Evolutionary conservation across 2,888 invertebrate species (phyloP).

Genomic region (Apodemia duryi): DNA sequence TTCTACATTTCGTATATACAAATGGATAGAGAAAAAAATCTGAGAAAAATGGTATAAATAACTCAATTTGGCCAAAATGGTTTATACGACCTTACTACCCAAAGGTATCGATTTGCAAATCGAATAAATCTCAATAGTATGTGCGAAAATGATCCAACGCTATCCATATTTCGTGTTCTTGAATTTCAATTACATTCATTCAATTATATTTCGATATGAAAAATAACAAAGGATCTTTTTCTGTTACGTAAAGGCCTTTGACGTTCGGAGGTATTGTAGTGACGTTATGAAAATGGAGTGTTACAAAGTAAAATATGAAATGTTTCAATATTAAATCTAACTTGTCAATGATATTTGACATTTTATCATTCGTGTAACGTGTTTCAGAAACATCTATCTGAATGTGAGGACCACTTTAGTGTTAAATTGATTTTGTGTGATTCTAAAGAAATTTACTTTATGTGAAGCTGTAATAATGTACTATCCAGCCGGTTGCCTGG

Average conservation of each 20-base stretch:
- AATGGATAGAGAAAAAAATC: too few species aligned
- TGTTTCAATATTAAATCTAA: slow-evolving; percentile 4
- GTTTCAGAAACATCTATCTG: background rate
- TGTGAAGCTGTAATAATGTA: too few species aligned
- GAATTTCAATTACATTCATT: slow-evolving; percentile 9
- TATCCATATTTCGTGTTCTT: background rate
- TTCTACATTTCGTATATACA: too few species aligned
- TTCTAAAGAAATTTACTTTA: background rate
- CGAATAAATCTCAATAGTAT: background rate
- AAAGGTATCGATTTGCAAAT: background rate
- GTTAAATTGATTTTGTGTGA: background rate
- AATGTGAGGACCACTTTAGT: background rate
- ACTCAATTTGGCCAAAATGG: too few species aligned
- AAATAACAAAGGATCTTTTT: slow-evolving; percentile 10
- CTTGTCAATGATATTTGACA: slow-evolving; percentile 12
- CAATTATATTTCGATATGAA: slow-evolving; percentile 9
- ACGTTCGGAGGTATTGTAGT: slow-evolving; percentile 10
- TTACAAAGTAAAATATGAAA: background rate
- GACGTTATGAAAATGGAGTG: slow-evolving; percentile 6
- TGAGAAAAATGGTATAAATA: too few species aligned
- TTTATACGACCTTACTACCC: too few species aligned
- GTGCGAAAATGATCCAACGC: background rate
- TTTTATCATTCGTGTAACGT: background rate
- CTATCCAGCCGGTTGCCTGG: too few species aligned
- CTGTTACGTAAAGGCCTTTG: slow-evolving; percentile 9